These are phyloP conservation scores for Dreissena rostriformis DNA, from an alignment of 1,140 invertebrate genomes.

Conservation along the genomic window DNA sequence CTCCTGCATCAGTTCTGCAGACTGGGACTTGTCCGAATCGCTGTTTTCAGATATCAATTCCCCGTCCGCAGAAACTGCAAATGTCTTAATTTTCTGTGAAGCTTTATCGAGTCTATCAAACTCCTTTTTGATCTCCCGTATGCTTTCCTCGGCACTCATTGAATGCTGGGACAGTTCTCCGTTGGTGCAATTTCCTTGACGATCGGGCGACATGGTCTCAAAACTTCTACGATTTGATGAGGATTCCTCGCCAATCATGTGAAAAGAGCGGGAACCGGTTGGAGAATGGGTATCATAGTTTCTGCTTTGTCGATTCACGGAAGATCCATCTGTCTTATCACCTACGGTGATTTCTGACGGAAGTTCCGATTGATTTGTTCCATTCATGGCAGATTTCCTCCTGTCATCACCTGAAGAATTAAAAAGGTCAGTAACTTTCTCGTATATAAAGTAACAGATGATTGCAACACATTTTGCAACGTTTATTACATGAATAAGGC, in stretches of 20 bases:
- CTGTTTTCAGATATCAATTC: slow-evolving; percentile 42
- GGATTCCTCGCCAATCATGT: slow-evolving; percentile 11
- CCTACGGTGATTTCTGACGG: slow-evolving; percentile 40
- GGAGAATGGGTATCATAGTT: background rate
- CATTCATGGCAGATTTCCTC: slow-evolving; percentile 36
- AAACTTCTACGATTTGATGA: background rate
- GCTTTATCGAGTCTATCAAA: slow-evolving; percentile 40
- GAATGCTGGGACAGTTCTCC: slow-evolving; percentile 2
- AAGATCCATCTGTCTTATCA: slow-evolving; percentile 3
- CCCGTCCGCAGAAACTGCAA: slow-evolving; percentile 46
- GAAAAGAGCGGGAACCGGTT: slow-evolving; percentile 4
- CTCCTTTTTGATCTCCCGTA: slow-evolving; percentile 44
- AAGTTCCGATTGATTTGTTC: slow-evolving; percentile 29
- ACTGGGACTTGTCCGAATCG: slow-evolving; percentile 48
- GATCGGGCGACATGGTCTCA: background rate
- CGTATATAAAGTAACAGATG: no score
- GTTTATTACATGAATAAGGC: no score
- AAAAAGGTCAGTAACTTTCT: no score
- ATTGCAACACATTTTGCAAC: no score
- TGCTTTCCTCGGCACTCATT: slow-evolving; percentile 38
- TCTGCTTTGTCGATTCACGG: background rate
- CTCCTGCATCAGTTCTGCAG: background rate
- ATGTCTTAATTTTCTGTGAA: slow-evolving; percentile 42
- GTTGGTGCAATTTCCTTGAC: background rate
- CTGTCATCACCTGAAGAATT: slow-evolving; percentile 36